Conservation (phyloP, 23 tunicate genomes). For the Ciona savignyi region DNA sequence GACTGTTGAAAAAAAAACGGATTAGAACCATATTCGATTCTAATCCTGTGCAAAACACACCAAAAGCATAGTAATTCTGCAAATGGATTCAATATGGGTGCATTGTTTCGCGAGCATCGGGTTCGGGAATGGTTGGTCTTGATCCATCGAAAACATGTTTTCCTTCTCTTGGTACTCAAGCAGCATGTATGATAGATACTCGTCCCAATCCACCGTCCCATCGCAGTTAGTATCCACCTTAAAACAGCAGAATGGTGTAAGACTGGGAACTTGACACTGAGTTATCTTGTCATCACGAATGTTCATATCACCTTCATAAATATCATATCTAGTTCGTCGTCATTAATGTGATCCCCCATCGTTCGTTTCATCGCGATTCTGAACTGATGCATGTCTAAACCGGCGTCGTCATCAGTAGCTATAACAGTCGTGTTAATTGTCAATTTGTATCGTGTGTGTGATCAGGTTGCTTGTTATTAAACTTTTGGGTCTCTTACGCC, state of each 20-base stretch:
- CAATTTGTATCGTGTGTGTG: too few species aligned
- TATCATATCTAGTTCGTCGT: slow-evolving; percentile 39
- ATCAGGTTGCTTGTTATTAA: too few species aligned
- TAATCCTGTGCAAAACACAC: slow-evolving; percentile 1
- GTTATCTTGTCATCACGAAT: too few species aligned
- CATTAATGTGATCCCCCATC: slow-evolving; percentile 34
- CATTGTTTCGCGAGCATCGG: slow-evolving; percentile 4
- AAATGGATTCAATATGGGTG: slow-evolving; percentile 43
- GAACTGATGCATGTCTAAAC: slow-evolving; percentile 40
- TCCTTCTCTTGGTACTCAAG: slow-evolving; percentile 40
- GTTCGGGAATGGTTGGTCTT: slow-evolving; percentile 19
- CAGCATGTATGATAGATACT: slow-evolving; percentile 40
- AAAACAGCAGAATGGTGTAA: neutral
- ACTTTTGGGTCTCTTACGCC: too few species aligned
- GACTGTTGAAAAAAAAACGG: neutral
- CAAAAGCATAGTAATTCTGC: slow-evolving; percentile 14
- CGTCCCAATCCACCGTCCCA: slow-evolving; percentile 69
- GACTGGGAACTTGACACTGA: too few species aligned
- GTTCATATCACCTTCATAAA: slow-evolving; percentile 69
- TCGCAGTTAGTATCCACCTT: slow-evolving; percentile 65
- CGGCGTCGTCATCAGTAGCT: slow-evolving; percentile 38
- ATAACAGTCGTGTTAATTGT: too few species aligned
- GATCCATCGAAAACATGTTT: slow-evolving; percentile 24
- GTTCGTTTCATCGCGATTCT: slow-evolving; percentile 54
- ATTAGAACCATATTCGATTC: neutral